Evolutionary conservation across 2,888 invertebrate species (phyloP).

Genomic region (Stomorhina lunata): DNA sequence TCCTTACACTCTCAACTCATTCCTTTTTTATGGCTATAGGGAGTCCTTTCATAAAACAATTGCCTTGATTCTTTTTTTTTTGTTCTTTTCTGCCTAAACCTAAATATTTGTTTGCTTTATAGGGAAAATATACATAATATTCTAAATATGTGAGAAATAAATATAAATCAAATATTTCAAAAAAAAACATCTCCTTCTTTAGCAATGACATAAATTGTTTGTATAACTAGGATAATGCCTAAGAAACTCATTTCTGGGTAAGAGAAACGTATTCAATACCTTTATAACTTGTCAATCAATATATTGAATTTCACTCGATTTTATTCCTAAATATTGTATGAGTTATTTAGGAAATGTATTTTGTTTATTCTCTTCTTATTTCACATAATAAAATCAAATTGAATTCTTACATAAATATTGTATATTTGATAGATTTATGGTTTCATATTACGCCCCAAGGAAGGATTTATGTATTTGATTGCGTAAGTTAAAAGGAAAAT

Average conservation of each 20-base stretch:
- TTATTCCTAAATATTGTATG: neutral
- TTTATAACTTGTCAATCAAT: conserved; percentile 57
- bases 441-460: conserved; percentile 20
- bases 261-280: neutral
- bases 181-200: too few species aligned
- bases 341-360: neutral
- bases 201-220: too few species aligned
- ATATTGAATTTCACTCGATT: conserved; percentile 45
- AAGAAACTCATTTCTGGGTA: too few species aligned
- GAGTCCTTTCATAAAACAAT: conserved; percentile 42
- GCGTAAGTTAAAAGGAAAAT: neutral
- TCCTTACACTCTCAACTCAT: too few species aligned
- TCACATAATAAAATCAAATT: neutral
- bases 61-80: conserved; percentile 30
- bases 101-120: neutral
- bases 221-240: neutral
- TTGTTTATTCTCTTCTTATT: neutral
- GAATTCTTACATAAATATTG: neutral
- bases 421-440: neutral
- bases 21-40: neutral
- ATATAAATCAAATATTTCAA: too few species aligned
- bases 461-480: neutral
- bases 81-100: neutral
- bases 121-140: neutral
- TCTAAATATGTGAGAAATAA: too few species aligned